Evolutionary conservation across 1,140 invertebrate species (phyloP).

Genomic region (Danaus melanippus): DNA sequence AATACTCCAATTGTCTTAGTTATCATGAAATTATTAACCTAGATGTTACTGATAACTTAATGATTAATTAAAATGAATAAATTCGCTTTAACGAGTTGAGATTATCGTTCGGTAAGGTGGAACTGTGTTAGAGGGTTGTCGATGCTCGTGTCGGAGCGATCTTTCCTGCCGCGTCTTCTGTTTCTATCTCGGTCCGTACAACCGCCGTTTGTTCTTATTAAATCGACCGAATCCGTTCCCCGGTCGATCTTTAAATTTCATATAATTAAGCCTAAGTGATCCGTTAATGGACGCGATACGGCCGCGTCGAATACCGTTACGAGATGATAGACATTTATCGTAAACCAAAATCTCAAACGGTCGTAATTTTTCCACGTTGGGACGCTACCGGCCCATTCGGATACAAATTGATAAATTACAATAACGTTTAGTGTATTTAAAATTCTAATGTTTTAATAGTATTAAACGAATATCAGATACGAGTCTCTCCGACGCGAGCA

Average conservation of each 20-base stretch:
- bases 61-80: conserved; percentile 32
- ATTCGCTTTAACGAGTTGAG: conserved; percentile 37
- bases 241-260: conserved; percentile 27
- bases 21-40: conserved; percentile 60
- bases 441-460: too few species aligned
- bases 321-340: conserved; percentile 29
- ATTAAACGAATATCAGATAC: not conserved
- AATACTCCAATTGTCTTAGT: conserved; percentile 67
- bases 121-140: conserved; percentile 54
- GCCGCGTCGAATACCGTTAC: conserved; percentile 29
- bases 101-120: conserved; percentile 55
- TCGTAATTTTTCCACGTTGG: conserved; percentile 34
- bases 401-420: conserved; percentile 38
- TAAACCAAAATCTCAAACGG: conserved; percentile 32
- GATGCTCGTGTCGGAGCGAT: conserved; percentile 28
- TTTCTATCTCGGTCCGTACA: conserved; percentile 9
- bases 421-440: conserved; percentile 1
- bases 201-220: conserved; percentile 17
- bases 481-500: conserved; percentile 29
- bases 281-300: conserved; percentile 39
- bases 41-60: conserved; percentile 45
- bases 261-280: conserved; percentile 45
- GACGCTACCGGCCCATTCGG: conserved; percentile 20
- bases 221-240: conserved; percentile 23
- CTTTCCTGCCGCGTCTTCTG: conserved; percentile 8